Percentiles rank a stretch among this genome's conserved stretches.
Evolutionary conservation across 2,797 vertebrate genomes (phyloP).

Genomic region (Simalia tracyae): DNA sequence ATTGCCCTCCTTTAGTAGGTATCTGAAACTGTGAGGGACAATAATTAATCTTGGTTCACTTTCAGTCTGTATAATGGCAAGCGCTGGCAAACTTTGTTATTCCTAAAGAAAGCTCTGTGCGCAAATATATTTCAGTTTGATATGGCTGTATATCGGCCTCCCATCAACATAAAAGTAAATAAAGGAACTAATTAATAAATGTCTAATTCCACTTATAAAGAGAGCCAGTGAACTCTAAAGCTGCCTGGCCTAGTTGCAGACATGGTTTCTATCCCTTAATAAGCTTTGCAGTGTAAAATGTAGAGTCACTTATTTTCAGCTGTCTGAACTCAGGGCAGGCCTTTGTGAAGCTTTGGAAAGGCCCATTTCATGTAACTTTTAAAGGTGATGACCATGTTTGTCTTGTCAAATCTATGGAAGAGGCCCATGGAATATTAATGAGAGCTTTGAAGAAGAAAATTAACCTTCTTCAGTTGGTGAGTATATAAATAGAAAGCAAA

Average conservation of each 20-base stretch:
- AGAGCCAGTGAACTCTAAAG: background rate
- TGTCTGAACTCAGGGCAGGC: background rate
- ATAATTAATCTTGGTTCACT: slow-evolving; percentile 5
- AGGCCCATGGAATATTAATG: slow-evolving; percentile 7
- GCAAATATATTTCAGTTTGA: background rate
- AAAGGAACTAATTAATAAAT: background rate
- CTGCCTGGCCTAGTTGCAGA: background rate
- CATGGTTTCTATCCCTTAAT: background rate
- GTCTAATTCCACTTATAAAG: background rate
- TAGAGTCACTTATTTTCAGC: background rate
- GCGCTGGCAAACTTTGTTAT: background rate
- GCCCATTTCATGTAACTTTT: background rate
- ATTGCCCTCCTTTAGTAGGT: background rate
- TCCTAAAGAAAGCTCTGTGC: background rate
- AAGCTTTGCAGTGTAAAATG: background rate
- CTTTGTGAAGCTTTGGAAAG: slow-evolving; percentile 4
- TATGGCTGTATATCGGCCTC: background rate
- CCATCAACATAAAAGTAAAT: background rate
- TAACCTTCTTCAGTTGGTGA: background rate
- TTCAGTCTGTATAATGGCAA: background rate
- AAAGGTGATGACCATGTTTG: background rate
- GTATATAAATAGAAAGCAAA: background rate
- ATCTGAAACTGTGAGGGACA: background rate
- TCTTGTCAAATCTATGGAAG: slow-evolving; percentile 9
- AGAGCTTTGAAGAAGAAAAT: slow-evolving; percentile 12